Percentiles rank a stretch among this genome's conserved stretches.
Conservation (phyloP, 2,113 vertebrate genomes). For the Apeltes quadracus region DNA sequence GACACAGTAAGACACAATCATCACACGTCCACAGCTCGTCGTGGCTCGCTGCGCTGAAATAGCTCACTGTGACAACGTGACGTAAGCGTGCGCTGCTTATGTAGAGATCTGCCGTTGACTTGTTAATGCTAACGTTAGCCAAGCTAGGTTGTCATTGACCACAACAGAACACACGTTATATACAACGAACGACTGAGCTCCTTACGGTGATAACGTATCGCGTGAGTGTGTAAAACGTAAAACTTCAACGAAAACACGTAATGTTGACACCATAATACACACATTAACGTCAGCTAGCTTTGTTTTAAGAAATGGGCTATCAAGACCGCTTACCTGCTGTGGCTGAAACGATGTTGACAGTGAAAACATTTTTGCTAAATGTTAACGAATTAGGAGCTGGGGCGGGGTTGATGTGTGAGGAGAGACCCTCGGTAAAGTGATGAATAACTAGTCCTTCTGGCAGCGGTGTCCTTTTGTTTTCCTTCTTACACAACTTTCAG, state of each 20-base stretch:
- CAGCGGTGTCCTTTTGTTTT: slow-evolving; percentile 52
- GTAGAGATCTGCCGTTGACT: not conserved
- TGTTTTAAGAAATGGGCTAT: not conserved
- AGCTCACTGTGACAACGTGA: slow-evolving; percentile 18
- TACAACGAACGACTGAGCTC: not conserved
- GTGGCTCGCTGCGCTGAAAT: not conserved
- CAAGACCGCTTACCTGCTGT: slow-evolving; percentile 71
- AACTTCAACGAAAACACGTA: not conserved
- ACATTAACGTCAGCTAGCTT: slow-evolving; percentile 4
- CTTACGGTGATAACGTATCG: not conserved
- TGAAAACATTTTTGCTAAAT: slow-evolving; percentile 73
- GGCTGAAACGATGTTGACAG: slow-evolving; percentile 74
- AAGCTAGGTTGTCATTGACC: slow-evolving; percentile 17
- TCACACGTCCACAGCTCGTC: not conserved
- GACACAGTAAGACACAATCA: not conserved
- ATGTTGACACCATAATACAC: not conserved
- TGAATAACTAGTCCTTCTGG: slow-evolving; percentile 5
- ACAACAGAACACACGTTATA: not conserved
- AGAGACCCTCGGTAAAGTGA: slow-evolving; percentile 13
- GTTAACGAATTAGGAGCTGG: not conserved
- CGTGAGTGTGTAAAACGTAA: accelerated
- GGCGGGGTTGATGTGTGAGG: slow-evolving; percentile 5
- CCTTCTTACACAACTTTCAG: slow-evolving; percentile 61
- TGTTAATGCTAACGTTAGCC: slow-evolving; percentile 51
- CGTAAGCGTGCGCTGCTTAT: slow-evolving; percentile 9